A percentile compares a stretch with the other conserved stretches of the same genome.
Evolutionary conservation across 2,888 invertebrate species (phyloP).

Genomic region (Apoda limacodes): DNA sequence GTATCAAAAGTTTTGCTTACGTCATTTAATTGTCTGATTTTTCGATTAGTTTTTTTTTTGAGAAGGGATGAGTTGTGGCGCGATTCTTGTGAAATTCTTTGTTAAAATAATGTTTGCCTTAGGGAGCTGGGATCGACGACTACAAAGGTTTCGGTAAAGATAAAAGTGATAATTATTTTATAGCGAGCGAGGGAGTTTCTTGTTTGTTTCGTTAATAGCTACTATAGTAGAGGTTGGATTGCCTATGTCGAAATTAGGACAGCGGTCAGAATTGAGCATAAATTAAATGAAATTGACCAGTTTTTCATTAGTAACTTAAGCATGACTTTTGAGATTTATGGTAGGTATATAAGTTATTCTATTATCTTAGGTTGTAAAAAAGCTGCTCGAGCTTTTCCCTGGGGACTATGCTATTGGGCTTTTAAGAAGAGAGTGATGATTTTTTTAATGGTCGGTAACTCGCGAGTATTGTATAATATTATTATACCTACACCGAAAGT

Average conservation of each 20-base stretch:
- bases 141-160: constrained; percentile 42
- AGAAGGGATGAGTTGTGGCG: constrained; percentile 27
- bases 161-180: constrained; percentile 68
- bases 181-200: constrained; percentile 54
- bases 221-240: constrained; percentile 55
- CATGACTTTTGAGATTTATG: no score
- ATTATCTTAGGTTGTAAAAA: no score
- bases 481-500: no score
- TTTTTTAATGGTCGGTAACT: no score
- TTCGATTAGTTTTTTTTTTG: constrained; percentile 48
- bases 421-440: no score
- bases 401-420: no score
- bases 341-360: no score
- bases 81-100: constrained; percentile 39
- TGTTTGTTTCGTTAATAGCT: constrained; percentile 69
- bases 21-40: constrained; percentile 49
- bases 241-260: constrained; percentile 40
- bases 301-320: no score
- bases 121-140: constrained; percentile 27
- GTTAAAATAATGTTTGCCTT: constrained; percentile 41
- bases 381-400: no score
- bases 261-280: constrained; percentile 43
- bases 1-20: constrained; percentile 49
- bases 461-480: no score
- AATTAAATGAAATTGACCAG: no score